phyloP scores from a whole-genome alignment of 2,888 invertebrate species.

The Perizoma flavofasciatum region DNA sequence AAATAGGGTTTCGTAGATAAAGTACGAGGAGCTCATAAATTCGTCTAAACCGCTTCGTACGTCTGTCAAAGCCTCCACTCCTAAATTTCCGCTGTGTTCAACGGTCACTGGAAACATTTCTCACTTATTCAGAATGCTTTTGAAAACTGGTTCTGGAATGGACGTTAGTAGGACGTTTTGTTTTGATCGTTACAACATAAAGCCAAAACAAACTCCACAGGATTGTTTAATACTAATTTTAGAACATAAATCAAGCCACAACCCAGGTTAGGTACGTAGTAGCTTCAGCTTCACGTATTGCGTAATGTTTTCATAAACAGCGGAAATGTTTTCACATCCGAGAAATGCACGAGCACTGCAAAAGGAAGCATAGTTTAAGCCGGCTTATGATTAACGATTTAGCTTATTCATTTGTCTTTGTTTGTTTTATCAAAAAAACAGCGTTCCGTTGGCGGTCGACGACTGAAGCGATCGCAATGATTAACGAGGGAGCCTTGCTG shows the following conservation, averaged over 20 bases:
- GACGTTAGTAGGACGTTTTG: constrained; percentile 7
- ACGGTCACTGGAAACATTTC: constrained; percentile 28
- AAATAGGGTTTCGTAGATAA: constrained; percentile 38
- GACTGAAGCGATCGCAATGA: constrained; percentile 70
- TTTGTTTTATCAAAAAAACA: constrained; percentile 81
- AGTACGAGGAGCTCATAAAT: constrained; percentile 41
- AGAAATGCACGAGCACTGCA: constrained; percentile 48
- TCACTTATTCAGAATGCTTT: constrained; percentile 15
- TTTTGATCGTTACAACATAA: constrained; percentile 3
- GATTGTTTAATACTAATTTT: constrained; percentile 29
- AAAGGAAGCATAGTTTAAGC: constrained; percentile 62
- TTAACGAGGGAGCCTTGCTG: constrained; percentile 70
- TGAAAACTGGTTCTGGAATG: constrained; percentile 13
- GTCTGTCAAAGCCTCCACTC: constrained; percentile 41
- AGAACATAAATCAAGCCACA: constrained; percentile 35
- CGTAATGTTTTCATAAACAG: constrained; percentile 39
- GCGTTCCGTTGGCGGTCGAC: constrained; percentile 66
- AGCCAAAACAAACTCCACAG: constrained; percentile 18
- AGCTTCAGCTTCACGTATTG: constrained; percentile 26
- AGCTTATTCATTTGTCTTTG: constrained; percentile 72
- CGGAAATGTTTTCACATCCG: constrained; percentile 44
- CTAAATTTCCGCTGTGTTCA: constrained; percentile 39
- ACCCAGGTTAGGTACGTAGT: constrained; percentile 27
- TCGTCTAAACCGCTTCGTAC: constrained; percentile 38
- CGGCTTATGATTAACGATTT: constrained; percentile 69